These are phyloP conservation scores for Rhegmatorhina hoffmannsi DNA, from an alignment of 2,113 vertebrate genomes.

Conservation along the genomic window DNA sequence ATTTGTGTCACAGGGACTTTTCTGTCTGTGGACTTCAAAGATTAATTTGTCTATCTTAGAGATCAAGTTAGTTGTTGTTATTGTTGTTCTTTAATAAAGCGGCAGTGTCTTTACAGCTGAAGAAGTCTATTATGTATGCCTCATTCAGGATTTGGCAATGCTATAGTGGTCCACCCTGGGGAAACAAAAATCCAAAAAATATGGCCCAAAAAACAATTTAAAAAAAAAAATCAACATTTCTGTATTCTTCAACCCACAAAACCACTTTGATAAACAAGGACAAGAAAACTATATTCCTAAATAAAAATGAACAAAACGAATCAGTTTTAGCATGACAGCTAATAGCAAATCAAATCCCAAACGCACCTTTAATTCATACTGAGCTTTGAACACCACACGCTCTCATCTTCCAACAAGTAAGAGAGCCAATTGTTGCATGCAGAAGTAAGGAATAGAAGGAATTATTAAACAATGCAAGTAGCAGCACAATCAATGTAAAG, in stretches of 20 bases:
- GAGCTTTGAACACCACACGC: constrained; percentile 62
- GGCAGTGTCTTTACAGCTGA: not conserved
- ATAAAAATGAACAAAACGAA: not conserved
- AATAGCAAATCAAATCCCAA: constrained; percentile 53
- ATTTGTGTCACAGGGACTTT: not conserved
- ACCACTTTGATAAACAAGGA: not conserved
- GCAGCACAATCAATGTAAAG: constrained; percentile 14
- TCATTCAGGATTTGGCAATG: not conserved
- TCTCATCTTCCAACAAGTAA: constrained; percentile 69
- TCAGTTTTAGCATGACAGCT: not conserved
- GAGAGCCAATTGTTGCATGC: constrained; percentile 68
- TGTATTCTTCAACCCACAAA: not conserved
- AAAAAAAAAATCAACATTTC: not conserved
- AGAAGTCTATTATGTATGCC: not conserved
- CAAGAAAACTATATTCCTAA: not conserved
- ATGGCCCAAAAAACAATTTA: no score
- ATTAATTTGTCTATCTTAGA: not conserved
- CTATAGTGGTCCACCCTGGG: not conserved
- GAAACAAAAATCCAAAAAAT: not conserved
- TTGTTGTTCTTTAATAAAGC: not conserved
- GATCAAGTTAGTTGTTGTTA: not conserved
- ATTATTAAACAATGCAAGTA: constrained; percentile 50
- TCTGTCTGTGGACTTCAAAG: not conserved
- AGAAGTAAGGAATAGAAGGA: constrained; percentile 66
- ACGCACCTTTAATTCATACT: constrained; percentile 70